Evolutionary conservation across 2,888 invertebrate species (phyloP), one percentile per base, ranked within the genome.

Genomic region (Sminthurinus aureus): DNA sequence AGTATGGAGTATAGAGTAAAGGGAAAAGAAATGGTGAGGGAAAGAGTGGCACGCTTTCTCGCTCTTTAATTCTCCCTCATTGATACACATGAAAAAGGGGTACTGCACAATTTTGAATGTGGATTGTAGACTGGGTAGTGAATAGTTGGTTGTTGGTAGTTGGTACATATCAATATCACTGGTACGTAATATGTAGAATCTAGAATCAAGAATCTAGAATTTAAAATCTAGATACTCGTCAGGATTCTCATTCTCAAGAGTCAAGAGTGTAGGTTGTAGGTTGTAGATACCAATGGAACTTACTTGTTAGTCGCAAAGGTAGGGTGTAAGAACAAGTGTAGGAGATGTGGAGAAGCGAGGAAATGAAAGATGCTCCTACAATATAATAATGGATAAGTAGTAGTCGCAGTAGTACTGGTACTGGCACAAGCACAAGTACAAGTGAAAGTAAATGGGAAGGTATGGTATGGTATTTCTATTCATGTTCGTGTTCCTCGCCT

Each of bases 361-460:
- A 20, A 11, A 67, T 22, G 22, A 20, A 67, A 67, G 22, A 67
- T 67, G 67, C 9, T 67, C 67, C n/a, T 67, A 67, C 22, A n/a
- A 67, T 67, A 67, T 20, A 67, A 67, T 67, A 67, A 67, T 20
- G 22, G 11, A 67, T 67, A 67, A 67, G 22, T 67, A 22, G 67
- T 12, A 20, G 67, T 18, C 0, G n/a, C 6, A n/a, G 22, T 67
- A n/a, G 22, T 12, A 22, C 26, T 38, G 38, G 38, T 38, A 38
- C 3, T 1, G 6, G 38, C 6, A 13, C 20, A 1, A 24, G 1
- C 15, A 71, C 20, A 71, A 24, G 71, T 13, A 24, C 20, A 24
- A 24, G 22, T 20, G 13, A 24, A 13, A 71, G 71, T 24, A 71
- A 13, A 24, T 12, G 20, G 20, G n/a, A 24, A 71, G n/a, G 24